These are phyloP conservation scores for Acrocera orbiculus DNA, from an alignment of 2,888 invertebrate genomes.

Conservation along the genomic window DNA sequence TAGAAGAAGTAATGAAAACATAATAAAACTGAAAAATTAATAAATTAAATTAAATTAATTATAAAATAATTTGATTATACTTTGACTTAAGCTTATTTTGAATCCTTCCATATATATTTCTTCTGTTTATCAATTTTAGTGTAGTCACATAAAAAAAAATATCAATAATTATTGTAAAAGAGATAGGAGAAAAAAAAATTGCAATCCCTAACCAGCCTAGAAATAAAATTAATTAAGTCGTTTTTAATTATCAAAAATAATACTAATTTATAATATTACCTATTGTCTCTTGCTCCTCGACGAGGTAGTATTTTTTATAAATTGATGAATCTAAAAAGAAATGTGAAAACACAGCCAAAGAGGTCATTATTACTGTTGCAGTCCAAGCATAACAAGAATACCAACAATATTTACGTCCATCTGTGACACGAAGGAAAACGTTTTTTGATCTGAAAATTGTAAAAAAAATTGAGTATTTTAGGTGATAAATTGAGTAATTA, in stretches of 20 bases:
- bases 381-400: slow-evolving; percentile 71
- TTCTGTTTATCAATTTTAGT: slow-evolving; percentile 56
- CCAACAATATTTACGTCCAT: slow-evolving; percentile 72
- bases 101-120: slow-evolving; percentile 69
- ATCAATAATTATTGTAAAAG: slow-evolving; percentile 59
- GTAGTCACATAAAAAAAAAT: slow-evolving; percentile 68
- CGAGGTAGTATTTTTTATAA: slow-evolving; percentile 35
- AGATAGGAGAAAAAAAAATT: slow-evolving; percentile 67
- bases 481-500: slow-evolving; percentile 19
- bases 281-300: slow-evolving; percentile 54
- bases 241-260: not conserved
- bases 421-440: slow-evolving; percentile 67
- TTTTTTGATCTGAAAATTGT: slow-evolving; percentile 51
- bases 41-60: slow-evolving; percentile 22
- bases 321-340: slow-evolving; percentile 52
- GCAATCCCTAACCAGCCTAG: slow-evolving; percentile 64
- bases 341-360: slow-evolving; percentile 62
- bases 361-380: slow-evolving; percentile 50
- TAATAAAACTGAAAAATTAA: slow-evolving; percentile 43
- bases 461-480: not conserved
- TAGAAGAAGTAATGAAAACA: slow-evolving; percentile 55
- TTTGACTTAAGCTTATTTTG: slow-evolving; percentile 74
- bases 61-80: slow-evolving; percentile 29
- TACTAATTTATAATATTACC: slow-evolving; percentile 29
- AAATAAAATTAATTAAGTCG: slow-evolving; percentile 16